phyloP scores from a whole-genome alignment of 2,888 invertebrate species.

The Drosophila kanekoi region DNA sequence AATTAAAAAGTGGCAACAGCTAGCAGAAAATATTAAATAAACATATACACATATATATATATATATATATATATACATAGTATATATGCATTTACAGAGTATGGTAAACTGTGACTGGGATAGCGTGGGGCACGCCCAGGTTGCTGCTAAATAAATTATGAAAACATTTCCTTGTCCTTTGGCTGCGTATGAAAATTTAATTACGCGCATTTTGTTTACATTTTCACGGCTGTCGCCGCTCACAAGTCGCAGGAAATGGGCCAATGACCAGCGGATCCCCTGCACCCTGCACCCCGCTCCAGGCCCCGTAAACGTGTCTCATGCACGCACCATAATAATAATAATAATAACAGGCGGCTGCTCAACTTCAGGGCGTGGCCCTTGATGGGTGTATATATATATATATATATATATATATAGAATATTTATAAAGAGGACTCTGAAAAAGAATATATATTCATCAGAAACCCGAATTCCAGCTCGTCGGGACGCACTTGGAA shows the following conservation, averaged over 20 bases:
- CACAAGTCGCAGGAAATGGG: constrained; percentile 42
- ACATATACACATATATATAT: constrained; percentile 22
- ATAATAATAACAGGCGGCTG: neutral
- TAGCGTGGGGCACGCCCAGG: constrained; percentile 27
- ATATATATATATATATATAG: too few species aligned
- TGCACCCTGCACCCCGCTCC: too few species aligned
- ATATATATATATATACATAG: neutral
- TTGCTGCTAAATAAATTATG: constrained; percentile 62
- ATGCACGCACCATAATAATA: constrained; percentile 53
- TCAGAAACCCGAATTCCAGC: too few species aligned
- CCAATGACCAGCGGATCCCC: constrained; percentile 44
- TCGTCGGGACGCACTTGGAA: too few species aligned
- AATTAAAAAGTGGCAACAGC: constrained; percentile 63
- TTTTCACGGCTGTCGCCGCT: constrained; percentile 63
- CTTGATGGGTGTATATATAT: neutral
- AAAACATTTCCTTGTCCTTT: constrained; percentile 57
- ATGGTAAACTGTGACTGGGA: constrained; percentile 2
- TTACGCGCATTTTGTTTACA: constrained; percentile 75
- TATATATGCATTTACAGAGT: constrained; percentile 1
- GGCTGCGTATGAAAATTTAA: constrained; percentile 69
- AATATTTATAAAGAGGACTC: neutral
- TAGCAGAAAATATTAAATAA: constrained; percentile 6
- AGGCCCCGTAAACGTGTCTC: constrained; percentile 49
- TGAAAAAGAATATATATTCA: too few species aligned
- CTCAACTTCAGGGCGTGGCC: constrained; percentile 22